A percentile compares a stretch with the other conserved stretches of the same genome.
phyloP scores from a whole-genome alignment of 2,888 invertebrate species.

The Eupithecia exiguata region DNA sequence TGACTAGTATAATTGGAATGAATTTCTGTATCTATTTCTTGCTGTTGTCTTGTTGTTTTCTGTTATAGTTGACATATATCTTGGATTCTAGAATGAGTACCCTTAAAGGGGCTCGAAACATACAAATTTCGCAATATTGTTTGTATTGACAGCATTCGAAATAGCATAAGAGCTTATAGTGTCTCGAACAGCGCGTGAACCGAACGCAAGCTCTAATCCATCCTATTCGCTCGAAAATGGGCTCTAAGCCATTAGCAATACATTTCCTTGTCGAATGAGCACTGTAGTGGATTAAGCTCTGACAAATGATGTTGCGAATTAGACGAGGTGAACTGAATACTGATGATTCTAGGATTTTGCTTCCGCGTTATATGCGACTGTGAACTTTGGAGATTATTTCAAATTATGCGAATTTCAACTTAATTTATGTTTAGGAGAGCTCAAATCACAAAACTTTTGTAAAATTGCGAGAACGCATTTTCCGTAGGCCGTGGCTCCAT shows the following conservation, averaged over 20 bases:
- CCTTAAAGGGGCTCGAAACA: neutral
- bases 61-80: neutral
- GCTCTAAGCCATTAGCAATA: conserved; percentile 8
- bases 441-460: neutral
- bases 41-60: neutral
- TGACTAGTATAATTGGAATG: too few relatives aligned
- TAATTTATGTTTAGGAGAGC: neutral
- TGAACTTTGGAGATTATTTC: neutral
- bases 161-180: neutral
- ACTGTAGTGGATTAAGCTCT: conserved; percentile 28
- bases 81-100: neutral
- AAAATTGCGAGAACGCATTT: neutral
- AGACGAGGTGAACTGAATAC: conserved; percentile 29
- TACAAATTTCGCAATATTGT: neutral
- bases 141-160: neutral
- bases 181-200: neutral
- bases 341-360: conserved; percentile 14
- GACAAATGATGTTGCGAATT: conserved; percentile 53
- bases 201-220: neutral
- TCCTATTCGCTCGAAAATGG: neutral
- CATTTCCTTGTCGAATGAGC: conserved; percentile 1
- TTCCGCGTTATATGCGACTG: conserved; percentile 1
- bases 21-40: too few relatives aligned
- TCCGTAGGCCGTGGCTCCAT: too few relatives aligned
- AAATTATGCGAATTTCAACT: neutral